phyloP scores from a whole-genome alignment of 2,888 invertebrate genomes.

The Megaustenia siamemsis region DNA sequence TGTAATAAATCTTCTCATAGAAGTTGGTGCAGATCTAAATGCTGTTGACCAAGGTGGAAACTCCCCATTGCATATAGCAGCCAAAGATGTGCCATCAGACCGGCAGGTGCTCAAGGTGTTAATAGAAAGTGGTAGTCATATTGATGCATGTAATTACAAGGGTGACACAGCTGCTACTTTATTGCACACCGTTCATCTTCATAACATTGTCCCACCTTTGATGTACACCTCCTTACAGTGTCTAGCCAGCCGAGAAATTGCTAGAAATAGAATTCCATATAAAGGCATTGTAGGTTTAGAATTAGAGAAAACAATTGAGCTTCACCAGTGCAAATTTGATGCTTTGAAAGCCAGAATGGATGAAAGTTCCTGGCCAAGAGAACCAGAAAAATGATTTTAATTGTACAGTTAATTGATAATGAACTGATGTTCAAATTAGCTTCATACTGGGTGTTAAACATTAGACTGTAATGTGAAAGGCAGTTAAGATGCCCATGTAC shows the following conservation, averaged over 20 bases:
- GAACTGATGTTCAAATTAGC: not conserved
- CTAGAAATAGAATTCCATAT: conserved; percentile 83
- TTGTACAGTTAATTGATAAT: not conserved
- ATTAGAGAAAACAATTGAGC: conserved; percentile 76
- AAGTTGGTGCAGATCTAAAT: conserved; percentile 90
- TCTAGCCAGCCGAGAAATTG: conserved; percentile 83
- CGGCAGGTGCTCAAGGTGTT: conserved; percentile 87
- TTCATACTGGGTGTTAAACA: not conserved
- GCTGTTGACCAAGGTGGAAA: conserved; percentile 90
- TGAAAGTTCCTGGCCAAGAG: conserved; percentile 46
- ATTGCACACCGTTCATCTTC: conserved; percentile 72
- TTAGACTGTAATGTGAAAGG: not conserved
- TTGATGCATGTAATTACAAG: conserved; percentile 84
- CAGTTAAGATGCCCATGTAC: not conserved
- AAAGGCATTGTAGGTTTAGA: conserved; percentile 74
- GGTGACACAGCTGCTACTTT: conserved; percentile 75
- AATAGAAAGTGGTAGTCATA: conserved; percentile 90
- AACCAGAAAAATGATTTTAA: conserved; percentile 38
- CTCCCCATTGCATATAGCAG: conserved; percentile 92
- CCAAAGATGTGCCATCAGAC: conserved; percentile 83
- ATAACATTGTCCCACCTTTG: conserved; percentile 75
- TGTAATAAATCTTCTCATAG: conserved; percentile 87
- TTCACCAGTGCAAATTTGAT: conserved; percentile 66
- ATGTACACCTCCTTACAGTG: conserved; percentile 77
- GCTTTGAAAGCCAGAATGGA: conserved; percentile 33